Percentiles rank a stretch among this genome's conserved stretches.
Evolutionary conservation across 2,113 vertebrate genomes (phyloP).

Genomic region (Hipposideros armiger): DNA sequence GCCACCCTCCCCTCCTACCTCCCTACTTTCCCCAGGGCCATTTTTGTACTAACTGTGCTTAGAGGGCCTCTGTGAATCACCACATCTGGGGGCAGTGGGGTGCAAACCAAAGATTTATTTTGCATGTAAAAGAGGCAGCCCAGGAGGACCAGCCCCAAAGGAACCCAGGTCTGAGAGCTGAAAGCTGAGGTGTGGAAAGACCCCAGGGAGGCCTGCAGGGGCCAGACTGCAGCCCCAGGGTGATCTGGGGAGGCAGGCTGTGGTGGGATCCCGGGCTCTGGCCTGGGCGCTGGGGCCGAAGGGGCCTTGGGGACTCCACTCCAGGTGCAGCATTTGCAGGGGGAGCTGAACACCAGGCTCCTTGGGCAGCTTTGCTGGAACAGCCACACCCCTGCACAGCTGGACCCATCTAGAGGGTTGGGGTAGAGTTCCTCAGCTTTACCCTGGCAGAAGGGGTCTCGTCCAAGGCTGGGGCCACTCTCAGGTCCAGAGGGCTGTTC

Average conservation of each 20-base stretch:
- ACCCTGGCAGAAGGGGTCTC: conserved; percentile 9
- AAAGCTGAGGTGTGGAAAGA: neutral
- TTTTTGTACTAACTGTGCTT: neutral
- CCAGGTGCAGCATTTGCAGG: conserved; percentile 89
- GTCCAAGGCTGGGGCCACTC: conserved; percentile 59
- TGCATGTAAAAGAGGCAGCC: neutral
- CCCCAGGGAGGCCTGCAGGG: neutral
- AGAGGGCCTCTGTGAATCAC: neutral
- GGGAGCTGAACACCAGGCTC: conserved; percentile 84
- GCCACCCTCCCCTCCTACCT: no score
- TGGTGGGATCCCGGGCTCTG: neutral
- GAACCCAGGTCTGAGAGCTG: neutral
- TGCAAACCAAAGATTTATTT: conserved; percentile 39
- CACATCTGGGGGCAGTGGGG: no score
- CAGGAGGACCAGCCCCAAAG: neutral
- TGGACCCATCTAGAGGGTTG: conserved; percentile 72
- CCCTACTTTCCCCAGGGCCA: neutral
- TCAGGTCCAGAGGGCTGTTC: conserved; percentile 60
- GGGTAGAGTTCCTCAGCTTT: conserved; percentile 84
- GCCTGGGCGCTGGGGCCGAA: neutral
- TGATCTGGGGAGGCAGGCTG: neutral
- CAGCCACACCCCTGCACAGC: conserved; percentile 73
- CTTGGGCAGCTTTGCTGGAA: conserved; percentile 86
- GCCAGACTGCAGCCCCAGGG: neutral
- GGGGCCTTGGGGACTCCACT: conserved; percentile 53